Conservation (phyloP, 2,797 vertebrate species). For the Sternotherus odoratus region DNA sequence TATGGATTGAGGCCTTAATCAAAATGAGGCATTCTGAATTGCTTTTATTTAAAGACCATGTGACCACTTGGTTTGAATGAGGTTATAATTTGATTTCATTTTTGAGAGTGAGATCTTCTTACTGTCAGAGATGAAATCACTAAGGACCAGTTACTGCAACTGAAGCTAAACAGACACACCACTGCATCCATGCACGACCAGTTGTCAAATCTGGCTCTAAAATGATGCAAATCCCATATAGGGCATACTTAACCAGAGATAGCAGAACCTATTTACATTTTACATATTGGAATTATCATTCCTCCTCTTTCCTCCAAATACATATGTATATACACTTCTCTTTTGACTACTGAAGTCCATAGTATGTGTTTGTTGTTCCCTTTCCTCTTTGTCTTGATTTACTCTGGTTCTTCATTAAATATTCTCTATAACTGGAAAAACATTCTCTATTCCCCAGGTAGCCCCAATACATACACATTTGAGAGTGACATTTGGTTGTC, state of each 20-base stretch:
- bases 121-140: not conserved
- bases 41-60: not conserved
- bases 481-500: not conserved
- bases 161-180: not conserved
- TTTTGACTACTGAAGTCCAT: not conserved
- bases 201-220: not conserved
- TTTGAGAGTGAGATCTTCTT: not conserved
- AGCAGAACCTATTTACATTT: not conserved
- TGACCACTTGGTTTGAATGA: not conserved
- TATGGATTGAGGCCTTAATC: slow-evolving; percentile 13
- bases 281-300: not conserved
- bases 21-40: not conserved
- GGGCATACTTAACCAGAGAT: not conserved
- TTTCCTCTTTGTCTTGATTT: not conserved
- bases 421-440: not conserved
- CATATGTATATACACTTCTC: not conserved
- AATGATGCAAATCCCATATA: not conserved
- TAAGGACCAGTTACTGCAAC: not conserved
- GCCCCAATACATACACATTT: not conserved
- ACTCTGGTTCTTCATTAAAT: not conserved
- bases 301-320: not conserved
- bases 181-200: not conserved
- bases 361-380: fast-evolving
- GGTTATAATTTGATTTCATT: not conserved
- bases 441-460: not conserved